Percentiles rank a stretch among this genome's conserved stretches.
Evolutionary conservation across 1,140 invertebrate species (phyloP).

Genomic region (Patella vulgata): DNA sequence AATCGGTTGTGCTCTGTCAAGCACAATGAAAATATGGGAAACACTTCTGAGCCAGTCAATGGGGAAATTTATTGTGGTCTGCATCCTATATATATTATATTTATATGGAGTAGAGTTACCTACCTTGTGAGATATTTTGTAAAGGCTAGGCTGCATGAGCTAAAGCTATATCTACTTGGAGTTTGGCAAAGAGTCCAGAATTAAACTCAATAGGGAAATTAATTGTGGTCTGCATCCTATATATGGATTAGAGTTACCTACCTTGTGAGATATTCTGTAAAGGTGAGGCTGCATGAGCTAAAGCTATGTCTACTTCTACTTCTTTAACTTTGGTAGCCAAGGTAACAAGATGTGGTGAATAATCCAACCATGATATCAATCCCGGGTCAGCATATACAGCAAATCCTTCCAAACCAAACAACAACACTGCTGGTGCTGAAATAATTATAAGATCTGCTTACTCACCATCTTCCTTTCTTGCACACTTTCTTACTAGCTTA

Average conservation of each 20-base stretch:
- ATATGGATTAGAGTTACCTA: slow-evolving; percentile 18
- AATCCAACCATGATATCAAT: slow-evolving; percentile 73
- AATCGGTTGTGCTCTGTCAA: too few relatives aligned
- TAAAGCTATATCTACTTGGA: slow-evolving; percentile 50
- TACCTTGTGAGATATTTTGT: slow-evolving; percentile 49
- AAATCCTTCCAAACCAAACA: slow-evolving; percentile 72
- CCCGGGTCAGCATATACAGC: slow-evolving; percentile 73
- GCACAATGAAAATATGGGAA: too few relatives aligned
- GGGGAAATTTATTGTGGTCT: too few relatives aligned
- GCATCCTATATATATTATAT: too few relatives aligned
- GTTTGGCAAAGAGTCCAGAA: too few relatives aligned
- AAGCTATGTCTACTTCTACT: slow-evolving; percentile 47
- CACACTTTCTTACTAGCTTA: too few relatives aligned
- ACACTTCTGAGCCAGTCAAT: too few relatives aligned
- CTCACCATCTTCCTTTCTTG: too few relatives aligned
- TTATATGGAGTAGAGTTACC: not conserved
- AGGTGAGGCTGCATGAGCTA: slow-evolving; percentile 53
- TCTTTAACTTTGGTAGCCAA: slow-evolving; percentile 18
- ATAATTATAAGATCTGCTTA: too few relatives aligned
- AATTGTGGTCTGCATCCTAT: too few relatives aligned
- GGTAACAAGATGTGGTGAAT: slow-evolving; percentile 65
- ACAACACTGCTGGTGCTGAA: slow-evolving; percentile 71
- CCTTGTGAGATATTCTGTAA: slow-evolving; percentile 50
- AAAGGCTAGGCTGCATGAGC: slow-evolving; percentile 53
- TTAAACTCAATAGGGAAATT: too few relatives aligned